These are phyloP conservation scores for Microplitis mediator DNA, from an alignment of 1,140 invertebrate genomes.

Conservation along the genomic window DNA sequence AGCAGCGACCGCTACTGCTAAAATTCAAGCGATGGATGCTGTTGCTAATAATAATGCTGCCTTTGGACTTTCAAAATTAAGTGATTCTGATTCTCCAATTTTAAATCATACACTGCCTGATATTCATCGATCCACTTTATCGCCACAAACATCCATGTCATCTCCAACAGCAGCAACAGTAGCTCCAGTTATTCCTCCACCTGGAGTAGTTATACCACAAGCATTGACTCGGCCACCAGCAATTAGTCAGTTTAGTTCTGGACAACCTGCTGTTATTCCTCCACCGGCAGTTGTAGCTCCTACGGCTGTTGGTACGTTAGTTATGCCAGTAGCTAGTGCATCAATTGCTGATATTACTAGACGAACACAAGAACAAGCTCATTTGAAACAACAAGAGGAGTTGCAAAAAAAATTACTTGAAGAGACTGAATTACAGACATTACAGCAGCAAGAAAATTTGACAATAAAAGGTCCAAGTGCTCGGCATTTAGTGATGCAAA, in stretches of 20 bases:
- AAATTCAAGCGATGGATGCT: constrained; percentile 97
- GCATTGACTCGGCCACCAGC: constrained; percentile 57
- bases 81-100: constrained; percentile 55
- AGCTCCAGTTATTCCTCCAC: constrained; percentile 61
- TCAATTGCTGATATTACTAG: constrained; percentile 57
- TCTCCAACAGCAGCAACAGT: constrained; percentile 59
- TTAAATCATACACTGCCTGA: constrained; percentile 56
- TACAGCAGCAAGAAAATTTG: constrained; percentile 97
- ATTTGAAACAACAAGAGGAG: constrained; percentile 81
- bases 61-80: constrained; percentile 68
- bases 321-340: constrained; percentile 43
- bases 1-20: constrained; percentile 96
- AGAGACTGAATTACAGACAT: constrained; percentile 86
- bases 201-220: constrained; percentile 70
- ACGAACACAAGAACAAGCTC: constrained; percentile 70
- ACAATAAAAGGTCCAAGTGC: constrained; percentile 97
- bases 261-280: constrained; percentile 59
- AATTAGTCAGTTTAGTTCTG: constrained; percentile 57
- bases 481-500: constrained; percentile 97
- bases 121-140: constrained; percentile 53
- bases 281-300: constrained; percentile 67
- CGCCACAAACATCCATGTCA: constrained; percentile 52
- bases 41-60: constrained; percentile 83
- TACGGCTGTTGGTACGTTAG: constrained; percentile 54
- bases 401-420: constrained; percentile 87